phyloP scores from a whole-genome alignment of 2,888 invertebrate species.

The Heliconius hortense region DNA sequence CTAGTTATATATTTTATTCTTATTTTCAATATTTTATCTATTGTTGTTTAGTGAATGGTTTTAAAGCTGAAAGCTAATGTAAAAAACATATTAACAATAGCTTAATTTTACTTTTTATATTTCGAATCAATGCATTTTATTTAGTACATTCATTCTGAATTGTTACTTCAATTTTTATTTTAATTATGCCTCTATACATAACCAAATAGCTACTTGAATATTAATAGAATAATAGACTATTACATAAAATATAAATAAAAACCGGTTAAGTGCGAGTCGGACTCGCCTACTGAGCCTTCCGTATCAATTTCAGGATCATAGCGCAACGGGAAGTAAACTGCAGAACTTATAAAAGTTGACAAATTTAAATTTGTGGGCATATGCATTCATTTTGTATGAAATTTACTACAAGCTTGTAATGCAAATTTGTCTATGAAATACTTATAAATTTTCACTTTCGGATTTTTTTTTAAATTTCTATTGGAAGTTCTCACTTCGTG shows the following conservation, averaged over 20 bases:
- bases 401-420: too few relatives aligned
- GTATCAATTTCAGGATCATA: too few relatives aligned
- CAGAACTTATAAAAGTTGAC: too few relatives aligned
- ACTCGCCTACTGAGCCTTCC: too few relatives aligned
- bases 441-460: too few relatives aligned
- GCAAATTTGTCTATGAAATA: too few relatives aligned
- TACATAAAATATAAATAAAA: not conserved
- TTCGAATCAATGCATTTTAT: constrained; percentile 5
- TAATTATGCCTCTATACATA: not conserved
- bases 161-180: constrained; percentile 7
- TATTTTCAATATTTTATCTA: not conserved
- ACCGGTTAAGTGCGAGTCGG: not conserved
- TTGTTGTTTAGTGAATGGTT: not conserved
- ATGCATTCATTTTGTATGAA: too few relatives aligned
- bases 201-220: not conserved
- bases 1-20: not conserved
- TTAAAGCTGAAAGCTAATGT: not conserved
- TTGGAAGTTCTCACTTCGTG: too few relatives aligned
- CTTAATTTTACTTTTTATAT: not conserved
- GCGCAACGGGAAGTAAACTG: too few relatives aligned
- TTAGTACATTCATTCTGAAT: constrained; percentile 1
- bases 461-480: too few relatives aligned
- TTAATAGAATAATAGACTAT: not conserved
- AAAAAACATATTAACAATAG: constrained; percentile 5
- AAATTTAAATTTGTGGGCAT: too few relatives aligned